Percentiles rank a stretch among this genome's conserved stretches.
These are phyloP conservation scores for Calephelis perditalis DNA, from an alignment of 2,888 invertebrate species.

Conservation along the genomic window DNA sequence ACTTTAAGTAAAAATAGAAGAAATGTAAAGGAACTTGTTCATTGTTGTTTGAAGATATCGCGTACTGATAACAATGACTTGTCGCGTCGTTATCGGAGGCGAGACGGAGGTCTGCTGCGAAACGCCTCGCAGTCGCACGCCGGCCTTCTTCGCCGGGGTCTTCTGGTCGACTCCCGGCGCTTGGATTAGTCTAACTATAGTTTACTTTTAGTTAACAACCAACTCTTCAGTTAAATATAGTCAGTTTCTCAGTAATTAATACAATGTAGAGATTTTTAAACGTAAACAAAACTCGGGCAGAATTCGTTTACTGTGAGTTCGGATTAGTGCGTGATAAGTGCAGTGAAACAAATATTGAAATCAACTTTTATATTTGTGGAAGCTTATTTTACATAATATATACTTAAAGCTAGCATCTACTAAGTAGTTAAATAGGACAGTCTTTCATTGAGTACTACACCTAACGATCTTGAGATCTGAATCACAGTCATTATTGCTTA, in stretches of 20 bases:
- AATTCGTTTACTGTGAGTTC: not conserved
- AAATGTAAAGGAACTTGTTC: conserved; percentile 2
- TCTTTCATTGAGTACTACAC: conserved; percentile 69
- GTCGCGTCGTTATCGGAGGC: conserved; percentile 35
- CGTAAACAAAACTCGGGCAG: not conserved
- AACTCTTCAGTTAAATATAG: not conserved
- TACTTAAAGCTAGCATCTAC: conserved; percentile 57
- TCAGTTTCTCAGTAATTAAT: not conserved
- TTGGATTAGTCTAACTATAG: not conserved
- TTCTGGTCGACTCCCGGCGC: conserved; percentile 1
- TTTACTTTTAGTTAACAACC: not conserved
- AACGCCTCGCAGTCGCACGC: conserved; percentile 12
- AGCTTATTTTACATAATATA: conserved; percentile 46
- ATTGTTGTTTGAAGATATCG: conserved; percentile 12
- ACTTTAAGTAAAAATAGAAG: not conserved
- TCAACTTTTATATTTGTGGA: conserved; percentile 52
- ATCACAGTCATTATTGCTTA: conserved; percentile 59
- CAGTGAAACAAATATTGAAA: conserved; percentile 40
- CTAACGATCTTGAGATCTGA: conserved; percentile 72
- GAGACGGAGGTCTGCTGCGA: conserved; percentile 24
- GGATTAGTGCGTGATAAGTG: conserved; percentile 1
- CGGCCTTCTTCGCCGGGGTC: conserved; percentile 15
- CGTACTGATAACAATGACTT: conserved; percentile 31
- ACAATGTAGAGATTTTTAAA: not conserved
- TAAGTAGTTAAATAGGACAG: conserved; percentile 71